Evolutionary conservation across 2,797 vertebrate species (phyloP), one percentile per base, ranked within the genome.

Genomic region (Tauraco hartlaubi): DNA sequence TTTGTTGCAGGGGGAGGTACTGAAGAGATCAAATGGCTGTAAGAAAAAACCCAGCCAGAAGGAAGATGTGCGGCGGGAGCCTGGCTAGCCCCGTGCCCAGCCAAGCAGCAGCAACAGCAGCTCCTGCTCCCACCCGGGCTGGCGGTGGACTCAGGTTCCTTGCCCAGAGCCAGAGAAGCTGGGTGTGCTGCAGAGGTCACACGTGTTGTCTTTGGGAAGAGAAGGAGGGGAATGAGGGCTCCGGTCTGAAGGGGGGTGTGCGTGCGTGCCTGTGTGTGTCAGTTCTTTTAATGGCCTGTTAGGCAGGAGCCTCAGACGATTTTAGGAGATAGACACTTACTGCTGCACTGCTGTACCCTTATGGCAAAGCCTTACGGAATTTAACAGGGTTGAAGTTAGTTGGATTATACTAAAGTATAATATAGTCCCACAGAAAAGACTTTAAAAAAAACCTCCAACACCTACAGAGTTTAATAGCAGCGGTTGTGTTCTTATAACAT

Each of bases 71-170:
- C 2, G 22, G 49, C 6, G 0, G n/a, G 69, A 84, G 28, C 33
- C 10, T 17, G 2, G 26, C 52, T 80, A 18, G 4, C 39, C 88
- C 12, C 58, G 78, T 91, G 80, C 77, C 89, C 88, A 51, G 74
- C 6, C 16, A n/a, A 93, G 87, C 94, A 83, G 81, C 90, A 75
- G 67, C 1, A 4, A 15, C 63, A 75, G 88, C 71, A 55, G 66
- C 78, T 11, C 72, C 44, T 16, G 75, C 21, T 35, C 49, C 48
- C 1, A 9, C 55, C 85, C 4, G 1, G 73, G 91, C 67, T 58
- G 86, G 77, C 52, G 3, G 28, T 2, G 78, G 94, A 73, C 92
- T 96, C 96, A 73, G 91, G 94, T 89, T 97, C 73, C 88, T 95
- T 5, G 85, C 95, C 94, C 89, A 76, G 82, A 96, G 96, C 94